A percentile compares a stretch with the other conserved stretches of the same genome.
Evolutionary conservation across 2,113 vertebrate genomes (phyloP).

Genomic region (Coracopsis vasa): DNA sequence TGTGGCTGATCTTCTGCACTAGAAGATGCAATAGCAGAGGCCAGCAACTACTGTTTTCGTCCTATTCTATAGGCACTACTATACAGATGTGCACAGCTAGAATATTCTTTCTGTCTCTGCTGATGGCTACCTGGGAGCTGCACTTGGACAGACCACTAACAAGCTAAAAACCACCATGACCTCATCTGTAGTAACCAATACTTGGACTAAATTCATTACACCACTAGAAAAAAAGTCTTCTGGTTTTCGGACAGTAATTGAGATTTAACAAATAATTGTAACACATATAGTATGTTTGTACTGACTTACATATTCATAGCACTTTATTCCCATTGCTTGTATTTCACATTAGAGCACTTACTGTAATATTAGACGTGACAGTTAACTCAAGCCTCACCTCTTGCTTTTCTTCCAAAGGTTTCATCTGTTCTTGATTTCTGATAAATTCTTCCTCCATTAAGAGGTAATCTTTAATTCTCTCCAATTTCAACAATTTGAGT

Average conservation of each 20-base stretch:
- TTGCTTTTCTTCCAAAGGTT: constrained; percentile 97
- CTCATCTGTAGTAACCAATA: not conserved
- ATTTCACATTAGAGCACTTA: not conserved
- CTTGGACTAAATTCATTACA: not conserved
- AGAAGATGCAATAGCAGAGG: not conserved
- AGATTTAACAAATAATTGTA: not conserved
- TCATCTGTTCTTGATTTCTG: constrained; percentile 99
- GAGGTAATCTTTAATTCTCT: constrained; percentile 97
- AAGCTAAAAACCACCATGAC: not conserved
- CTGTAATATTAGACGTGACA: not conserved
- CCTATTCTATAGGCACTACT: accelerated
- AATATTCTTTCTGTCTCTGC: not conserved
- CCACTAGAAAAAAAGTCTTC: not conserved
- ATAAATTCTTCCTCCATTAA: constrained; percentile 99
- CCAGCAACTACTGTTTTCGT: not conserved
- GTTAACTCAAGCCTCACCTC: constrained; percentile 77
- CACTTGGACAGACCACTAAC: not conserved
- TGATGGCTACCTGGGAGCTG: not conserved
- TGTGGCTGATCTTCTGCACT: not conserved
- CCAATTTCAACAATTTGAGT: constrained; percentile 92
- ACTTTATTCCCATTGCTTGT: not conserved
- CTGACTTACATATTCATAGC: not conserved
- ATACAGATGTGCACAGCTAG: not conserved
- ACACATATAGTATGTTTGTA: not conserved
- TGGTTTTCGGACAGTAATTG: not conserved